Evolutionary conservation across 2,113 vertebrate genomes (phyloP), one percentile per base, ranked within the genome.

Genomic region (Dipodomys stephensi): DNA sequence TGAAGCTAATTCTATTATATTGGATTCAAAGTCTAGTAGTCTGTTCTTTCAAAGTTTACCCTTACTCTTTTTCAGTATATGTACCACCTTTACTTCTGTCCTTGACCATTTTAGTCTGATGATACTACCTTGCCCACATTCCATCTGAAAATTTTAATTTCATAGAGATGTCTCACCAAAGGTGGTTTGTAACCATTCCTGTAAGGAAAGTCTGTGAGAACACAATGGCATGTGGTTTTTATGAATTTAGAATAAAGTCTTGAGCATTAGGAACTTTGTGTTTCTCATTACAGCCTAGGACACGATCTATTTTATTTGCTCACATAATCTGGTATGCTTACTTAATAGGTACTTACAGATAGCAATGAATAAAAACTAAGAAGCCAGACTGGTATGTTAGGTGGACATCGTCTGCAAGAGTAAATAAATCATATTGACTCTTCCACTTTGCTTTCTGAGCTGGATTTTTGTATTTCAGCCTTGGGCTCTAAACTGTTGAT

Each of bases 271-370:
- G 23, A 32, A 44, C 46, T 90, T 74, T 72, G 60, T 60, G 1
- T 67, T 76, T 88, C 80, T 71, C 4, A 0, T n/a, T 77, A 10
- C 32, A 82, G 23, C 60, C 10, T 28, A 69, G 16, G 20, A 74
- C 39, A 35, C 16, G 13, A 65, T 78, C 65, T 88, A 20, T 72
- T 90, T 85, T 80, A 72, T 10, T 53, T 90, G 73, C 32, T 68
- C 69, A 4, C 62, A 27, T 4, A 27, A 20, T 80, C 30, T 60
- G 30, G 62, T 60, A 27, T 64, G 83, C 27, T 90, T 49, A 35
- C 46, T 85, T 92, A 85, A 46, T 72, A 78, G 81, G 73, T 90
- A 90, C 90, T 94, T 95, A 64, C 79, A 32, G 19, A 74, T 12
- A 7, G 2, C 32, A 78, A 4, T 68, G 83, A 85, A 87, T 67